Evolutionary conservation across 1,140 invertebrate genomes (phyloP).

Genomic region (Sarcophaga bullata): DNA sequence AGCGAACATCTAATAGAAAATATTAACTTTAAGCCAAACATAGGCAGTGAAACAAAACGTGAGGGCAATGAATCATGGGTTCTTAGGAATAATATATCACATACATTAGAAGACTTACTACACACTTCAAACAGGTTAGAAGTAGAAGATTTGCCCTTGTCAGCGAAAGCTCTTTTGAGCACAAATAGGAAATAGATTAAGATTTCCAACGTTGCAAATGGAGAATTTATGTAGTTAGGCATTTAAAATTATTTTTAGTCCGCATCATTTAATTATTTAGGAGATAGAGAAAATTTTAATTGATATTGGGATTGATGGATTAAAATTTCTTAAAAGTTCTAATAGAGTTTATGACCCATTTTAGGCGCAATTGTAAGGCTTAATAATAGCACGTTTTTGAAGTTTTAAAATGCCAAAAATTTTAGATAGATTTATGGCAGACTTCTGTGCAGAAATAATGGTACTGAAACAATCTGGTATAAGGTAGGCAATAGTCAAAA

Average conservation of each 20-base stretch:
- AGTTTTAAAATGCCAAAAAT: not conserved
- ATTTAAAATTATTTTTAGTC: conserved; percentile 2
- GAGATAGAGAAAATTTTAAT: too few relatives aligned
- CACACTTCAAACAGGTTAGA: not conserved
- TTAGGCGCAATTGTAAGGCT: not conserved
- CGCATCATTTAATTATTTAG: too few relatives aligned
- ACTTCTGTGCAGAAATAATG: too few relatives aligned
- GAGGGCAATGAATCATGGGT: not conserved
- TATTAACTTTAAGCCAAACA: too few relatives aligned
- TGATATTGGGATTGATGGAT: conserved; percentile 18
- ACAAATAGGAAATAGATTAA: not conserved
- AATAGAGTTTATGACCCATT: conserved; percentile 14
- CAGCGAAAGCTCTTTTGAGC: conserved; percentile 1
- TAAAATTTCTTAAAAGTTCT: not conserved
- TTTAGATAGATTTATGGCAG: not conserved
- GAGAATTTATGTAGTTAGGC: not conserved
- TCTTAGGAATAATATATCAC: conserved; percentile 25
- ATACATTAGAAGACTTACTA: not conserved
- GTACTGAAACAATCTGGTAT: not conserved
- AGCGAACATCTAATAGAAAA: too few relatives aligned
- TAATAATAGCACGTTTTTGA: too few relatives aligned
- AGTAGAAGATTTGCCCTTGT: conserved; percentile 21
- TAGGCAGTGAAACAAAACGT: too few relatives aligned
- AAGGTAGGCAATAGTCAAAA: not conserved
- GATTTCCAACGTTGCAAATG: not conserved